These are phyloP conservation scores for Synanthedon andrenaeformis DNA, from an alignment of 2,888 invertebrate genomes.

Conservation along the genomic window DNA sequence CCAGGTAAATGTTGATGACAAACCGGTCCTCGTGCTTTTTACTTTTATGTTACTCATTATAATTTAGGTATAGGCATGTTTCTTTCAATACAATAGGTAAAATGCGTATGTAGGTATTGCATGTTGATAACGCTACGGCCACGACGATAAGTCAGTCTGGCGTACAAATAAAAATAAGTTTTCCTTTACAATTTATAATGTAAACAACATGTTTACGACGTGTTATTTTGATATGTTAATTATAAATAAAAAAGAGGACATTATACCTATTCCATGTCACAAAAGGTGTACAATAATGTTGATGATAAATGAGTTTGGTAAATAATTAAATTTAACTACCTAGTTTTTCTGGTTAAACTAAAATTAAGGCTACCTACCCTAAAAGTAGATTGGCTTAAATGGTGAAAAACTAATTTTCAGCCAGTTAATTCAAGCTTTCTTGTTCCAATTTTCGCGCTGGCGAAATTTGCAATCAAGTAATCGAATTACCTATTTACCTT, in stretches of 20 bases:
- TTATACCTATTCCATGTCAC: not conserved
- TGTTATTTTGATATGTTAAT: not conserved
- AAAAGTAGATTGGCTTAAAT: not conserved
- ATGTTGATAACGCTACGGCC: not conserved
- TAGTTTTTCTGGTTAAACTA: not conserved
- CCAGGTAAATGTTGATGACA: slow-evolving; percentile 49
- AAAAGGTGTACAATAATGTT: not conserved
- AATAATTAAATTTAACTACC: too few relatives aligned
- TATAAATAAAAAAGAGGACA: not conserved
- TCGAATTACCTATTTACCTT: slow-evolving; percentile 16
- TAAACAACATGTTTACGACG: not conserved
- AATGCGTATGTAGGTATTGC: not conserved
- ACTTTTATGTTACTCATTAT: too few relatives aligned
- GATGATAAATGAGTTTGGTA: too few relatives aligned
- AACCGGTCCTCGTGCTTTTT: slow-evolving; percentile 14
- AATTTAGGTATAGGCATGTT: too few relatives aligned
- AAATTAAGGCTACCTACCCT: not conserved
- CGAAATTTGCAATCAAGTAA: slow-evolving; percentile 39
- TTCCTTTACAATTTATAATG: not conserved
- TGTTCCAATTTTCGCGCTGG: slow-evolving; percentile 12
- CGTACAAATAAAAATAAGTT: not conserved
- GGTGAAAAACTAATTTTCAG: not conserved
- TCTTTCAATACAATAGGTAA: too few relatives aligned
- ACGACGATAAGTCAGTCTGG: not conserved
- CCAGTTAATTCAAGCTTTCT: not conserved